These are phyloP conservation scores for Helobdella robusta DNA, from an alignment of 2,888 invertebrate species.

Conservation along the genomic window DNA sequence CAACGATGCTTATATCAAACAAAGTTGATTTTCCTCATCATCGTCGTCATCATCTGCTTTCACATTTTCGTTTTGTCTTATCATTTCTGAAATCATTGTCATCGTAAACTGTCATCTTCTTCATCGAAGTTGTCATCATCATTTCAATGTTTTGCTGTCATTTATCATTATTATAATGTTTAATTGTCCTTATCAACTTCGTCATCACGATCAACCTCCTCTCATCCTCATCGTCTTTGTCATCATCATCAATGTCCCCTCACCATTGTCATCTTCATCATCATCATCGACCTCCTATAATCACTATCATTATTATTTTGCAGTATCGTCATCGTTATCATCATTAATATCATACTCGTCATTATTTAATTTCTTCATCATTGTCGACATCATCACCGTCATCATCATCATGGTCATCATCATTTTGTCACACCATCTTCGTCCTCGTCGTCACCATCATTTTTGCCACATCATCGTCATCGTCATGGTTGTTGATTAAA, in stretches of 20 bases:
- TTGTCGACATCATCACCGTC: too few species aligned
- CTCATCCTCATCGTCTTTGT: too few species aligned
- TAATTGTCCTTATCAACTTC: not conserved
- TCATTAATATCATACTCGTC: too few species aligned
- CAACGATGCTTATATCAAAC: too few species aligned
- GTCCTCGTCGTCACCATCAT: too few species aligned
- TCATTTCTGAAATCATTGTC: not conserved
- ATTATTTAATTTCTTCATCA: too few species aligned
- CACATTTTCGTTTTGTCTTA: not conserved
- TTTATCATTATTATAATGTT: not conserved
- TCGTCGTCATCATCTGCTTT: not conserved
- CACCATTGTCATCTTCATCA: not conserved
- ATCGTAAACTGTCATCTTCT: not conserved
- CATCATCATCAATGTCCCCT: not conserved
- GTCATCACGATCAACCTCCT: not conserved
- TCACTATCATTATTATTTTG: not conserved
- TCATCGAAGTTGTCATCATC: not conserved
- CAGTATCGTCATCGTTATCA: too few species aligned
- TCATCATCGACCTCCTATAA: not conserved
- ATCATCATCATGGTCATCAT: too few species aligned
- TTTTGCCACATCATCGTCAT: too few species aligned
- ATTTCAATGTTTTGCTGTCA: not conserved
- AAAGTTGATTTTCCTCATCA: not conserved
- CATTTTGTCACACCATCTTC: too few species aligned
- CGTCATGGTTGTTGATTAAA: too few species aligned